phyloP scores from a whole-genome alignment of 1,140 invertebrate genomes.

The Magallana angulata region DNA sequence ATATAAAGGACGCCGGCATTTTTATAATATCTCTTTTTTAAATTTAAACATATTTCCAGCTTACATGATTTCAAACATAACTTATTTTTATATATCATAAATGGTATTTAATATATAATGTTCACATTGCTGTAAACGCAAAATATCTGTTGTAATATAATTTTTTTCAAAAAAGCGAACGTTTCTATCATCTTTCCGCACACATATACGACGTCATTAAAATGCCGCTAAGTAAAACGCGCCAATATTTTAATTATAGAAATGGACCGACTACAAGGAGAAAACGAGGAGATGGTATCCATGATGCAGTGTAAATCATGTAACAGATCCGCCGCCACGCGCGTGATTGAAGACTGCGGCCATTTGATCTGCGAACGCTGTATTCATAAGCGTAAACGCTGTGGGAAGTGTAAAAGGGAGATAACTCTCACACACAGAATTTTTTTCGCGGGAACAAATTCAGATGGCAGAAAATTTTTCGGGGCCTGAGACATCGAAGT shows the following conservation, averaged over 20 bases:
- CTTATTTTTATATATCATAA: no score
- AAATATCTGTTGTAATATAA: neutral
- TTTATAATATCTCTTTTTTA: no score
- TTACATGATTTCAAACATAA: no score
- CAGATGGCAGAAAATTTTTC: neutral
- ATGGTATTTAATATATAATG: no score
- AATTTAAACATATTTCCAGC: no score
- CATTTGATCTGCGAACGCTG: neutral
- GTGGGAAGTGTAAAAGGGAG: neutral
- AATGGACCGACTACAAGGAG: neutral
- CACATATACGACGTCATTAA: no score
- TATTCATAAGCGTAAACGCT: neutral
- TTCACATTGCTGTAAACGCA: no score
- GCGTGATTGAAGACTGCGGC: neutral
- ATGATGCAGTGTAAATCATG: neutral
- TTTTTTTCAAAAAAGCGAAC: neutral
- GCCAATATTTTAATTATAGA: neutral
- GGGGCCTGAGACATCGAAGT: neutral
- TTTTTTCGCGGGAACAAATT: conserved; percentile 3
- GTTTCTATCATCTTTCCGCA: neutral
- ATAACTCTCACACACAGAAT: neutral
- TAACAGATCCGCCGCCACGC: neutral
- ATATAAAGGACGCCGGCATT: no score
- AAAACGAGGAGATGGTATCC: neutral
- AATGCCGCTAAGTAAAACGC: neutral